Evolutionary conservation across 2,888 invertebrate species (phyloP).

Genomic region (Mimumesa dahlbomi): DNA sequence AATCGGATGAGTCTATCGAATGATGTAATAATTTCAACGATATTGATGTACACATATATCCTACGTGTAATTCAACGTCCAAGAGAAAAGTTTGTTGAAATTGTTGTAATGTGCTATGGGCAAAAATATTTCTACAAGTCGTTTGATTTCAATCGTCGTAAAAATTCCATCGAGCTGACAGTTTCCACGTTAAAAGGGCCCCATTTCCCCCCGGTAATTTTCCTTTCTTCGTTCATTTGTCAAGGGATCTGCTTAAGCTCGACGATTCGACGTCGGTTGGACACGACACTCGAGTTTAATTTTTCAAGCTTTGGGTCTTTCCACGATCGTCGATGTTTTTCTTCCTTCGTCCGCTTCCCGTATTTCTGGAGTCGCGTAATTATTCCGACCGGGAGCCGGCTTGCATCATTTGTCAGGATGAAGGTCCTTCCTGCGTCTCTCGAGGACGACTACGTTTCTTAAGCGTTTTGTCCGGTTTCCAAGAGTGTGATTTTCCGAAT

Average conservation of each 20-base stretch:
- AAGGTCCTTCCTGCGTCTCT: constrained; percentile 55
- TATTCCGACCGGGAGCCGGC: constrained; percentile 54
- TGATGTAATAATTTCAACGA: no score
- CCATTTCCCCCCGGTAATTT: constrained; percentile 23
- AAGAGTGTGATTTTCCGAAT: neutral
- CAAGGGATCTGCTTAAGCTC: constrained; percentile 62
- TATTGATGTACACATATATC: no score
- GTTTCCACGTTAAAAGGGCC: constrained; percentile 17
- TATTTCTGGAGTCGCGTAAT: constrained; percentile 68
- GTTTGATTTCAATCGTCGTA: neutral
- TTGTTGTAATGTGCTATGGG: no score
- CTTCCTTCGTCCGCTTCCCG: constrained; percentile 57
- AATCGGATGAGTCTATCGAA: no score
- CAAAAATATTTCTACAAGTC: no score
- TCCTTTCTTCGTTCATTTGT: constrained; percentile 62
- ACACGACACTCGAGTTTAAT: constrained; percentile 69
- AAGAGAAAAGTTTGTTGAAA: no score
- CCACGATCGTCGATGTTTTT: constrained; percentile 63
- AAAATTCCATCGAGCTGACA: constrained; percentile 9
- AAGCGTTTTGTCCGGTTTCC: no score
- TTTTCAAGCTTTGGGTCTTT: constrained; percentile 70
- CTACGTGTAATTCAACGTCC: no score
- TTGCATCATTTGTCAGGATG: constrained; percentile 71
- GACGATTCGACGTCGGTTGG: constrained; percentile 45
- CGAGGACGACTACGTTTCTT: constrained; percentile 30